phyloP scores from a whole-genome alignment of 2,888 invertebrate species.

The Aproaerema taeniolella region DNA sequence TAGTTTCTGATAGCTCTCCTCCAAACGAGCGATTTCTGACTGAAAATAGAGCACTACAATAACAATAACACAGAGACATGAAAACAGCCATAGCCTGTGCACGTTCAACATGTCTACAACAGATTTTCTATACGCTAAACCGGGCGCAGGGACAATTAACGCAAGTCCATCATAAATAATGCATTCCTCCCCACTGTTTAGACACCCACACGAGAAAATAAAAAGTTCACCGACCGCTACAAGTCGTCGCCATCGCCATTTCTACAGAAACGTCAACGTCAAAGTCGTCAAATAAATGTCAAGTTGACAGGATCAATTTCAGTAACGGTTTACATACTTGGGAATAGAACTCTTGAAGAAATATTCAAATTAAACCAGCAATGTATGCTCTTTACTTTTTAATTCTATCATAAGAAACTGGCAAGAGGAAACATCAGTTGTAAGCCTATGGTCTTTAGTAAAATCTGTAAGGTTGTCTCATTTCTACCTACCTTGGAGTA shows the following conservation, averaged over 20 bases:
- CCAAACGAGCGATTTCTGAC: slow-evolving; percentile 62
- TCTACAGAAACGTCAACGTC: slow-evolving; percentile 16
- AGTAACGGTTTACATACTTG: no score
- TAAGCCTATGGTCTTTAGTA: no score
- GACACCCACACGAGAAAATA: slow-evolving; percentile 44
- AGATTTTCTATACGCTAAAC: slow-evolving; percentile 38
- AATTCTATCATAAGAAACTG: no score
- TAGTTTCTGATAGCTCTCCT: slow-evolving; percentile 55
- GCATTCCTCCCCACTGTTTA: slow-evolving; percentile 43
- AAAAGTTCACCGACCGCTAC: slow-evolving; percentile 28
- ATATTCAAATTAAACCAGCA: no score
- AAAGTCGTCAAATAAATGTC: not conserved
- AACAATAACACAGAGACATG: slow-evolving; percentile 62
- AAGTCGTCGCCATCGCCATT: slow-evolving; percentile 25
- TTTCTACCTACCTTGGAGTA: no score
- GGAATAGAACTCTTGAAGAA: no score
- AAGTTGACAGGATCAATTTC: no score
- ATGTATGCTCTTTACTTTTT: no score
- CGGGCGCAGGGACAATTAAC: slow-evolving; percentile 49
- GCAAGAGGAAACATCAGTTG: no score
- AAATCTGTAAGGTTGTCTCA: no score
- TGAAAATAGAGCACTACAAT: slow-evolving; percentile 67
- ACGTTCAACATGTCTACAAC: slow-evolving; percentile 63
- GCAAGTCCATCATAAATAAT: slow-evolving; percentile 53
- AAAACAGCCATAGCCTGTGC: slow-evolving; percentile 66